Evolutionary conservation across 2,888 invertebrate genomes (phyloP), one percentile per base, ranked within the genome.

Genomic region (Lasioglossum oenotherae): DNA sequence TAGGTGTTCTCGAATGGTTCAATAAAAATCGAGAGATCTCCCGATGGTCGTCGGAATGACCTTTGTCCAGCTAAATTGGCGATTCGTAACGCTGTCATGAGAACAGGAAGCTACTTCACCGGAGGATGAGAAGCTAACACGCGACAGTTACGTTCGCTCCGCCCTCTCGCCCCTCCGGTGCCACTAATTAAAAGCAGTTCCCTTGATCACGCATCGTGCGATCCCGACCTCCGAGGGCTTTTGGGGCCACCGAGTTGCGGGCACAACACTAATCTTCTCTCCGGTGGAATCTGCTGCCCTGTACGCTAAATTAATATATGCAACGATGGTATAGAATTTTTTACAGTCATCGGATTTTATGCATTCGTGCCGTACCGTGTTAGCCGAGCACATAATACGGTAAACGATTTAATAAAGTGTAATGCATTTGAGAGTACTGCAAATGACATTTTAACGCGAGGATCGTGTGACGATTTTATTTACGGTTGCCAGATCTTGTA

Each of bases 171-270:
- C 19, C 44, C 19, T n/a, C 44, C 38, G 41, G 35, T 23, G 64
- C 44, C 41, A 38, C 49, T 75, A 78, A 79, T 84, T 85, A 85
- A 23, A 38, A 72, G 31, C 60, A 69, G 71, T 75, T 78, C 71
- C 79, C 75, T 84, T 78, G 74, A 84, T 83, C 78, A 46, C 35
- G 57, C 67, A 73, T 69, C 78, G n/a, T 2, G 49, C 64, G 49
- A 73, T 53, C 60, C 44, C 46, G 16, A 35, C 23, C 60, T 78
- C 71, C 4, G 44, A 23, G 46, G 8, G 71, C 46, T 49, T 77
- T 69, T n/a, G 35, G 23, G 12, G 38, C 19, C 69, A 38, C 35
- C n/a, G 38, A n/a, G 16, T 38, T 46, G 19, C 27, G 49, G 69
- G 38, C 46, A 10, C 10, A 76, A 64, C 46, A 27, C 69, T 69